phyloP scores from a whole-genome alignment of 35 echinoderm and acorn worm genomes.

The Ophiothrix spiculata region DNA sequence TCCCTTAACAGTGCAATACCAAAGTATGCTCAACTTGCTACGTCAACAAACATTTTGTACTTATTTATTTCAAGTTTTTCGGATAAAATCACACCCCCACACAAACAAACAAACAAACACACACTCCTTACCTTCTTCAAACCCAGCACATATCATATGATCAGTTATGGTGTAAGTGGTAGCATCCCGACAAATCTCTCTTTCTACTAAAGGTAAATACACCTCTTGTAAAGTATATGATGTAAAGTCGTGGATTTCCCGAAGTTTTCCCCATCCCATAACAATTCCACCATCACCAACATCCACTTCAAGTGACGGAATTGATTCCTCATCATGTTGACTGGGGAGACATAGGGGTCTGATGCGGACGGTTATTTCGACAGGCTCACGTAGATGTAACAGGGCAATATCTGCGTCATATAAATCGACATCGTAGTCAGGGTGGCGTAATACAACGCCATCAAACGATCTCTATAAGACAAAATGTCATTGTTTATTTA shows the following conservation, averaged over 20 bases:
- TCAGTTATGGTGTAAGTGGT: neutral
- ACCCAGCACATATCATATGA: too few species aligned
- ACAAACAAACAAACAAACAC: neutral
- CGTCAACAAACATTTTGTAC: too few species aligned
- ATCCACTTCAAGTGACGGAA: neutral
- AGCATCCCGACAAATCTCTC: neutral
- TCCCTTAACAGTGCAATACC: too few species aligned
- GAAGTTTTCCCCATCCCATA: neutral
- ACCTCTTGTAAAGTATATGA: neutral
- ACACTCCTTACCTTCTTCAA: too few species aligned
- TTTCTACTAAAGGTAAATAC: neutral
- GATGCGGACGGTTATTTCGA: neutral
- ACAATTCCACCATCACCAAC: neutral
- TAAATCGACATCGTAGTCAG: neutral
- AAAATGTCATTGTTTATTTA: too few species aligned
- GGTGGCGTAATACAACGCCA: neutral
- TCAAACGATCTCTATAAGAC: neutral
- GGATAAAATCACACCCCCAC: too few species aligned
- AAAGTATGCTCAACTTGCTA: too few species aligned
- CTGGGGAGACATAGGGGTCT: neutral
- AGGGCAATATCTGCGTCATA: constrained; percentile 5
- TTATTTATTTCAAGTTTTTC: too few species aligned
- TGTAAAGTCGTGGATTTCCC: neutral
- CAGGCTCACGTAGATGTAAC: neutral
- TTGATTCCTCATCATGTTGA: neutral